phyloP scores from a whole-genome alignment of 2,797 vertebrate genomes.

The Neosilurus mollespiculum region DNA sequence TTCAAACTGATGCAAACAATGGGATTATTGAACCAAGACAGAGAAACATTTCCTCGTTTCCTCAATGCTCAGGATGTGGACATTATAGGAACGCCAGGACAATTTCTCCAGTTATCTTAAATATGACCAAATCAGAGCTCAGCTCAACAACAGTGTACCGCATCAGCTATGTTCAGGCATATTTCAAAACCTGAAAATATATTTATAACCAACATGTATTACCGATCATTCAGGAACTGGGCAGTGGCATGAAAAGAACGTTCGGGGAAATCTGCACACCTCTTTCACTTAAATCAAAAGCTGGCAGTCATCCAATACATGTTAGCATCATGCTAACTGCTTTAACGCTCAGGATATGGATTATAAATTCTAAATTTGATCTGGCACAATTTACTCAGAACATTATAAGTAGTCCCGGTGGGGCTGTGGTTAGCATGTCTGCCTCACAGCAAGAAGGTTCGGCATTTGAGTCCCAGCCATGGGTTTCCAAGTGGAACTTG shows the following conservation, averaged over 20 bases:
- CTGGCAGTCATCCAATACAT: neutral
- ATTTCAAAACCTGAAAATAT: neutral
- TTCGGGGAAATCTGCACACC: neutral
- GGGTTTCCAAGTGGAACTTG: too few species aligned
- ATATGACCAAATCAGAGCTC: neutral
- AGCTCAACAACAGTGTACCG: neutral
- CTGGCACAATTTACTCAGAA: neutral
- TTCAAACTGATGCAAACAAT: neutral
- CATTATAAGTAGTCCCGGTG: neutral
- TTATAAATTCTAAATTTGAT: neutral
- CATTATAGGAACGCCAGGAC: neutral
- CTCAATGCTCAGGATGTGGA: neutral
- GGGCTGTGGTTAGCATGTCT: too few species aligned
- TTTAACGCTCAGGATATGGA: neutral
- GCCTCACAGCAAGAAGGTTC: too few species aligned
- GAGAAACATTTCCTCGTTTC: neutral
- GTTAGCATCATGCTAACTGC: neutral
- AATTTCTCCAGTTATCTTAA: neutral
- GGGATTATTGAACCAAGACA: neutral
- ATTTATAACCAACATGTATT: neutral
- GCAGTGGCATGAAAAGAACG: neutral
- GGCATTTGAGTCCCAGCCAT: too few species aligned
- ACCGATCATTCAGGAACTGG: neutral
- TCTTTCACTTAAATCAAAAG: neutral
- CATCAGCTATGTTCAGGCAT: neutral